Conservation (phyloP, 2,797 vertebrate species). For the Labeo calbasu region DNA sequence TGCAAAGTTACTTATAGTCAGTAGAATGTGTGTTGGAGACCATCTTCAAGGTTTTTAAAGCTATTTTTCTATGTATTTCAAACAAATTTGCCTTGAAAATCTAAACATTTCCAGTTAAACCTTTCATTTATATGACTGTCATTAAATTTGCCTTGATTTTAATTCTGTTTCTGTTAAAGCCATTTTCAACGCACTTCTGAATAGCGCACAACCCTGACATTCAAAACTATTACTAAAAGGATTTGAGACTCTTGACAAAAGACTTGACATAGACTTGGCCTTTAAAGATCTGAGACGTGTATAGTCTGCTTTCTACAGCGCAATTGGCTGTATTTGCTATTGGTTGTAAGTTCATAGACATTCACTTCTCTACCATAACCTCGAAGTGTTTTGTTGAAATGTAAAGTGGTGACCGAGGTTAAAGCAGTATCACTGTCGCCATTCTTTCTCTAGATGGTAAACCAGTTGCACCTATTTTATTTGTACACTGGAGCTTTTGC, state of each 20-base stretch:
- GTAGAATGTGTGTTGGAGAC: neutral
- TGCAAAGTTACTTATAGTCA: neutral
- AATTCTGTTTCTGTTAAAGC: neutral
- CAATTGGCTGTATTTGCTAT: neutral
- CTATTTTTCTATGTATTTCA: neutral
- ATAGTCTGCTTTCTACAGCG: neutral
- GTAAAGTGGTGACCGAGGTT: neutral
- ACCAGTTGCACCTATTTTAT: neutral
- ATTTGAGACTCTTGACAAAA: neutral
- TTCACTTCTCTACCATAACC: neutral
- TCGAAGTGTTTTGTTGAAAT: neutral
- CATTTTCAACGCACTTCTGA: neutral
- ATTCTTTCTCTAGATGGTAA: neutral
- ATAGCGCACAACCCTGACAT: neutral
- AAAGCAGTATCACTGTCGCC: neutral
- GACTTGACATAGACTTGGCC: neutral
- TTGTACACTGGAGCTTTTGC: constrained; percentile 40
- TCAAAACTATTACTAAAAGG: neutral
- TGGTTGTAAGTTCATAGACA: neutral
- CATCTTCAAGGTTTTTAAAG: neutral
- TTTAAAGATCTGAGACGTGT: neutral
- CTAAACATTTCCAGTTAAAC: neutral
- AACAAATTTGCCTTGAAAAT: neutral
- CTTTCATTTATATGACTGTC: neutral
- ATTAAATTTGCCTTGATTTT: constrained; percentile 13